Evolutionary conservation across 2,113 vertebrate genomes (phyloP).

Genomic region (Saimiri boliviensis): DNA sequence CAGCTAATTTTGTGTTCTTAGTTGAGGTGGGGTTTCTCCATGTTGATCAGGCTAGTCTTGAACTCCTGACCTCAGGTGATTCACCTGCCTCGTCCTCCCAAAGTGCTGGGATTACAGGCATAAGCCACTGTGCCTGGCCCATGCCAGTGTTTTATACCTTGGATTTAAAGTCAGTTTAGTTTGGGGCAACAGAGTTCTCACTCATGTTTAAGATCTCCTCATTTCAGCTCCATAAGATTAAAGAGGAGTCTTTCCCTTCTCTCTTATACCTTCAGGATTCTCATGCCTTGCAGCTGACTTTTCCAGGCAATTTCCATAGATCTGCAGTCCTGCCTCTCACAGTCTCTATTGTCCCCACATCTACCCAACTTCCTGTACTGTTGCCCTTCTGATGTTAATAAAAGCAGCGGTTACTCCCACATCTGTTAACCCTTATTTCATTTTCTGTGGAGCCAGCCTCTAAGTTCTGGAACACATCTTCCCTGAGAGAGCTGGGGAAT

Average conservation of each 20-base stretch:
- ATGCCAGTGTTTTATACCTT: neutral
- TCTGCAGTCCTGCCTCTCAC: neutral
- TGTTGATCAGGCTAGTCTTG: no score
- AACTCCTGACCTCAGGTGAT: no score
- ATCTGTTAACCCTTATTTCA: neutral
- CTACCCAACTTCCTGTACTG: neutral
- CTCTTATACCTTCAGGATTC: neutral
- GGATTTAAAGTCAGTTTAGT: neutral
- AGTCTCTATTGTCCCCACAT: neutral
- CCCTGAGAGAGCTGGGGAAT: neutral
- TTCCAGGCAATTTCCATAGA: neutral
- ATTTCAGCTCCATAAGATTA: neutral
- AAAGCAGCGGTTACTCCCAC: slow-evolving; percentile 34
- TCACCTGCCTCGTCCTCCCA: no score
- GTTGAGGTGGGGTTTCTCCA: no score
- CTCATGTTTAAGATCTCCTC: neutral
- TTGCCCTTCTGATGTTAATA: slow-evolving; percentile 55
- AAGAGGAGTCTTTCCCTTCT: neutral
- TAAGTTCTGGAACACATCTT: neutral
- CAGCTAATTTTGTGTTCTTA: no score
- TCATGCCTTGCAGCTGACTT: neutral
- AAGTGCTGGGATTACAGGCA: no score
- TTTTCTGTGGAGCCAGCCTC: neutral
- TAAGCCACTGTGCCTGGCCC: no score
- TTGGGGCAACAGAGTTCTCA: neutral